A percentile compares a stretch with the other conserved stretches of the same genome.
Evolutionary conservation across 2,888 invertebrate species (phyloP).

Genomic region (Sepiola atlantica): DNA sequence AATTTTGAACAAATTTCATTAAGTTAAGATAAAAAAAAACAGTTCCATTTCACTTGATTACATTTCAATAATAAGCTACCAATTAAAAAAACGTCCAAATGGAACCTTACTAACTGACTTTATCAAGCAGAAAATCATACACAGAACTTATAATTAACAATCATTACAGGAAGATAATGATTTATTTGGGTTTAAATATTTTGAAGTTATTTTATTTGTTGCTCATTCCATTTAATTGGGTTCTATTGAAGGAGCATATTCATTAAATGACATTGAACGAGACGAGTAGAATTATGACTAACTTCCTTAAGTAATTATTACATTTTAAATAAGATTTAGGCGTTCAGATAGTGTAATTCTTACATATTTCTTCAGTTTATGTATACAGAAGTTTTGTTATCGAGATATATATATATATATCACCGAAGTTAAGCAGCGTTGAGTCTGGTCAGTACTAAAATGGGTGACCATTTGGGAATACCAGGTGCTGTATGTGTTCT

Average conservation of each 20-base stretch:
- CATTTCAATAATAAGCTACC: neutral
- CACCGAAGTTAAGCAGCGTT: no score
- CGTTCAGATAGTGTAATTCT: neutral
- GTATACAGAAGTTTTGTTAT: no score
- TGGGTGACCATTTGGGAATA: no score
- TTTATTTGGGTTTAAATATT: neutral
- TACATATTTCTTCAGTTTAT: neutral
- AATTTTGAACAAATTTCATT: neutral
- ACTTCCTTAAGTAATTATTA: neutral
- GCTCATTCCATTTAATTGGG: neutral
- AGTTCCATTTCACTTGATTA: neutral
- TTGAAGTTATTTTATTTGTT: neutral
- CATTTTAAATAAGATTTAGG: neutral
- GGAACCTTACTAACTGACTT: neutral
- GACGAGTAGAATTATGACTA: neutral
- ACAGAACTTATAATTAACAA: neutral
- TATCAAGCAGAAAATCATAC: neutral
- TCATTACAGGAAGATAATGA: conserved; percentile 11
- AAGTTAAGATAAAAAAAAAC: neutral
- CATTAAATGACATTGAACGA: neutral
- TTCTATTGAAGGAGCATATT: neutral
- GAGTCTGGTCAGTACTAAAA: no score
- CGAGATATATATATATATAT: no score
- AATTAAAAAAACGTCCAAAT: neutral
- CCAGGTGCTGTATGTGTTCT: no score